Evolutionary conservation across 2,113 vertebrate species (phyloP).

Genomic region (Cygnus atratus): DNA sequence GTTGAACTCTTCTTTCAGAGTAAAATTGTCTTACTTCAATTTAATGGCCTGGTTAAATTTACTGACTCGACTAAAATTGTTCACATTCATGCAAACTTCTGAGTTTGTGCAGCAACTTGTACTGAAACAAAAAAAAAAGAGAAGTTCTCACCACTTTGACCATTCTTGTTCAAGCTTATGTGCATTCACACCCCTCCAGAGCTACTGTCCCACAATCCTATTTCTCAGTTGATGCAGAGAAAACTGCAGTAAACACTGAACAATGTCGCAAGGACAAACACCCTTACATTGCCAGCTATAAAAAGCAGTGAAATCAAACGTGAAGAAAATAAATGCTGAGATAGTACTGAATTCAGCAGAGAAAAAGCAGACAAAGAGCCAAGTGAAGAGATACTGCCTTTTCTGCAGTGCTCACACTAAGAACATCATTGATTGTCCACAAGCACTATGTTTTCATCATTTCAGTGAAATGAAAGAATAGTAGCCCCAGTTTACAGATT

Average conservation of each 20-base stretch:
- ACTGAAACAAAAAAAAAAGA: not conserved
- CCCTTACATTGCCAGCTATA: not conserved
- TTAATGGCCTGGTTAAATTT: not conserved
- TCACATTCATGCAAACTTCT: not conserved
- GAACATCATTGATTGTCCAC: not conserved
- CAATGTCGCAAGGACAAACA: slow-evolving; percentile 4
- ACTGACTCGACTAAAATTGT: not conserved
- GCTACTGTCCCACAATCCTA: not conserved
- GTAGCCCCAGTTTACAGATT: not conserved
- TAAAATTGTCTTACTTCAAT: not conserved
- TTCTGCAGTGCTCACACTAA: rapidly evolving
- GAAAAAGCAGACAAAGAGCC: not conserved
- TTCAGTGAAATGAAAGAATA: not conserved
- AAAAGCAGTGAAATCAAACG: slow-evolving; percentile 22
- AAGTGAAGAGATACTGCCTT: not conserved
- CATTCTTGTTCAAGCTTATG: not conserved
- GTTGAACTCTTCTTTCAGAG: not conserved
- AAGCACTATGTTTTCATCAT: not conserved
- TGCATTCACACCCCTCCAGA: not conserved
- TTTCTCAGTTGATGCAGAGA: not conserved
- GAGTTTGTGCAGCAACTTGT: not conserved
- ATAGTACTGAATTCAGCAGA: not conserved
- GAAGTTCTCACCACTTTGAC: not conserved
- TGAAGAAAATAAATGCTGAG: not conserved
- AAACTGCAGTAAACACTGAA: slow-evolving; percentile 12